These are phyloP conservation scores for Drosophila neocordata DNA, from an alignment of 1,140 invertebrate species.

Conservation along the genomic window DNA sequence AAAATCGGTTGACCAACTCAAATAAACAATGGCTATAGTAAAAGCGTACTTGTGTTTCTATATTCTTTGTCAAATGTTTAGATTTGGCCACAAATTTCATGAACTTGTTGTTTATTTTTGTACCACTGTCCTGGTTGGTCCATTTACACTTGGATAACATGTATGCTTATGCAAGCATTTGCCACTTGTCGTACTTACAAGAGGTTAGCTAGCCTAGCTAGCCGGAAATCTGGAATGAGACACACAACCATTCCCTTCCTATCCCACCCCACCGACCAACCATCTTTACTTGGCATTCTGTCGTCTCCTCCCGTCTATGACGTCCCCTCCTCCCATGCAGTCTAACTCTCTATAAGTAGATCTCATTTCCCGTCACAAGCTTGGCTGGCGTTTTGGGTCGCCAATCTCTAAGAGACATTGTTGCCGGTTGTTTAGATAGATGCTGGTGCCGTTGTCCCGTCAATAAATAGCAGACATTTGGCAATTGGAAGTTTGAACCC, in stretches of 20 bases:
- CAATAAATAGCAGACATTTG: constrained; percentile 73
- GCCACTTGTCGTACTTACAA: constrained; percentile 59
- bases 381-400: constrained; percentile 56
- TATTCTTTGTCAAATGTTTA: too few relatives aligned
- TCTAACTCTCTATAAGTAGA: constrained; percentile 45
- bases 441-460: constrained; percentile 41
- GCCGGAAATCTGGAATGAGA: constrained; percentile 26
- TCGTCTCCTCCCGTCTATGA: too few relatives aligned
- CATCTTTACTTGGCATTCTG: too few relatives aligned
- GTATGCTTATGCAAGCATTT: constrained; percentile 42
- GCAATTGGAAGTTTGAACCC: constrained; percentile 62
- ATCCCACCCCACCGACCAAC: background rate
- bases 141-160: constrained; percentile 45
- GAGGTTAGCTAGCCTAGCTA: constrained; percentile 15
- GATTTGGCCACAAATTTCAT: background rate
- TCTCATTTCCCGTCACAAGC: constrained; percentile 67
- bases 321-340: background rate
- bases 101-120: background rate
- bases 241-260: background rate
- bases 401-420: constrained; percentile 36
- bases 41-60: too few relatives aligned
- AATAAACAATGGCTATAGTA: too few relatives aligned
- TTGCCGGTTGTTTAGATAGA: constrained; percentile 37
- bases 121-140: constrained; percentile 25
- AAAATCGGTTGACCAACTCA: too few relatives aligned